Evolutionary conservation across 2,888 invertebrate genomes (phyloP), one percentile per base, ranked within the genome.

Genomic region (Ectemnius lituratus): DNA sequence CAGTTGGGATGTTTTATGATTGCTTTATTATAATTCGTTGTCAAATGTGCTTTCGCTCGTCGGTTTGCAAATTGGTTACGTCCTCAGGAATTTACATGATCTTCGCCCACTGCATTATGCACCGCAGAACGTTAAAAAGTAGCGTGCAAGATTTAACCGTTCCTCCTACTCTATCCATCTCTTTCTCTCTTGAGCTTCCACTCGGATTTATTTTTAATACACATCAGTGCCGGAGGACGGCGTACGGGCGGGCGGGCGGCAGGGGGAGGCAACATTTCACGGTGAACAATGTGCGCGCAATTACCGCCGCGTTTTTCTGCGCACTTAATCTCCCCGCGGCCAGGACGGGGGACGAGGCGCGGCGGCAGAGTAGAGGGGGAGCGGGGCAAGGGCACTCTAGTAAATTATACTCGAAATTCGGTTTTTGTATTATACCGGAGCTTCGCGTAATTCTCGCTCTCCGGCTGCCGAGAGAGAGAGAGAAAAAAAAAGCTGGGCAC

Each of bases 1-100:
- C 23, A 23, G 76, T 79, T 81, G 78, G 81, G 71, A 66, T 83
- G 85, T 85, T 86, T 87, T 81, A 88, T 86, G 83, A 83, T 86
- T 85, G 85, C 86, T 83, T 82, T 79, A 85, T 78, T 76, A 76
- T 84, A 83, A 78, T 80, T 82, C 81, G 80, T 84, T 76, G 69
- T 77, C 57, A 11, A 37, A 11, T 62, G 63, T 61, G 66, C 52
- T 73, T 72, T 73, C 69, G 23, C 76, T 75, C 76, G 76, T 75
- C 68, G 74, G 11, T n/a, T 58, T 49, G 14, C 37, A 58, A 76
- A 23, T 66, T 45, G 57, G 65, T 27, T 62, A 46, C 56, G 66
- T 46, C 52, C 18, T 28, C 49, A 28, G 60, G 73, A 73, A 79
- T 79, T 79, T 79, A 73, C 79, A 79, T 79, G 79, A 79, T 79